Evolutionary conservation across 2,113 vertebrate genomes (phyloP).

Genomic region (Clarias magur): DNA sequence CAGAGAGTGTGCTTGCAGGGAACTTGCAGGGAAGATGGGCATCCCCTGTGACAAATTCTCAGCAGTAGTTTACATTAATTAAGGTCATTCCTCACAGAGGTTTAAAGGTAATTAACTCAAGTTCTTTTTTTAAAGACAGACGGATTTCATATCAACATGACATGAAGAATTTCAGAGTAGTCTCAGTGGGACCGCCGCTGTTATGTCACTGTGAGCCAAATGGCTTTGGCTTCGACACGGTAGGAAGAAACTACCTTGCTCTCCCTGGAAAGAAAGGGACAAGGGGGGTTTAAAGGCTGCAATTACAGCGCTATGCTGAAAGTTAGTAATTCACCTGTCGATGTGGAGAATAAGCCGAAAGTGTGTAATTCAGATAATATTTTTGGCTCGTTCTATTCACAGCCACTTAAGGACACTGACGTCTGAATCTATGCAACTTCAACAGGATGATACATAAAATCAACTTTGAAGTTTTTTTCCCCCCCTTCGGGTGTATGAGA

Average conservation of each 20-base stretch:
- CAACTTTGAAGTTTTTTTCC: neutral
- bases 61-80: conserved; percentile 59
- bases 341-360: conserved; percentile 19
- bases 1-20: conserved; percentile 11
- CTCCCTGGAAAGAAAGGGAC: conserved; percentile 29
- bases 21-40: conserved; percentile 13
- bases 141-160: conserved; percentile 22
- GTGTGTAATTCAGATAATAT: conserved; percentile 19
- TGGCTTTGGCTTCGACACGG: conserved; percentile 33
- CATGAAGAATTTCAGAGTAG: conserved; percentile 37
- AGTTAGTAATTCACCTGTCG: conserved; percentile 44
- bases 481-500: neutral
- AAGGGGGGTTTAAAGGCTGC: conserved; percentile 40
- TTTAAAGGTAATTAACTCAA: conserved; percentile 54
- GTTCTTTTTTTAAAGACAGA: conserved; percentile 43
- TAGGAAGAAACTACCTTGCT: conserved; percentile 41
- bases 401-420: neutral
- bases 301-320: conserved; percentile 42
- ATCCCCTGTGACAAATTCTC: conserved; percentile 53
- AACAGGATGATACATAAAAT: neutral
- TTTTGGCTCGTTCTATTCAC: conserved; percentile 19
- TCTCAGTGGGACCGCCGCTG: conserved; percentile 19
- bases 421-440: conserved; percentile 2
- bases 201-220: conserved; percentile 39
- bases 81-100: conserved; percentile 49